Base-by-base conservation (phyloP, 2,113 vertebrate genomes). In the Notothenia rossii region DNA sequence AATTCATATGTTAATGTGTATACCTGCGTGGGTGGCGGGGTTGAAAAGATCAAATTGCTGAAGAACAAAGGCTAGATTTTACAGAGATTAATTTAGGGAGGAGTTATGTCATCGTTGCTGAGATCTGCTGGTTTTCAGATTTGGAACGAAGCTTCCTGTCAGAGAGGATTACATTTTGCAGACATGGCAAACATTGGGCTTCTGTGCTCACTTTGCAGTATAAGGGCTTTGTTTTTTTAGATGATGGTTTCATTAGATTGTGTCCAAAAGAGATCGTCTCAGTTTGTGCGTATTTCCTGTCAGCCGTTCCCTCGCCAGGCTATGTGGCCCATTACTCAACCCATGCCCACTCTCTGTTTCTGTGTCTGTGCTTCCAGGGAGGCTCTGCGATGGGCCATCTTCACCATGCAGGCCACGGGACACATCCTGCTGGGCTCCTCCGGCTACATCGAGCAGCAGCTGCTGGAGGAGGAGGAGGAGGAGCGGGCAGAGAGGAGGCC, bases 361-460 rank as follows among this genome's bases (percentile, higher is more conserved):
- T 63, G 4, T 45, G 4, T 53, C n/a, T 83, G 40, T 83, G 60
- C 40, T 55, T 77, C 14, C 82, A 99, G 98, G 95, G 97, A 98
- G 91, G 95, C 93, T 29, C 87, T 99, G 72, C 95, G 96, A 79
- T 99, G 97, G 97, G 95, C 94, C 0, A 87, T 97, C 61, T 95
- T 98, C 86, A 96, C 95, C 89, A 98, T 99, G 97, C 97, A 97
- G 87, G 92, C 97, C 83, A 97, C 97, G 0, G 98, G 98, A 17
- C 97, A 99, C 1, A 64, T 98, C 84, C 93, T 99, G 78, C 95
- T 99, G 0, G 97, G 98, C 77, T 97, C 96, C 53, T 98, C 97
- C 61, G 96, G 94, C 81, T 99, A 99, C 91, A 95, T 99, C 79
- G 96, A 98, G 91, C 96, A 97, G 87, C 92, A 97, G 87, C 92